These are phyloP conservation scores for Mayetiola destructor DNA, from an alignment of 2,888 invertebrate species.

Conservation along the genomic window DNA sequence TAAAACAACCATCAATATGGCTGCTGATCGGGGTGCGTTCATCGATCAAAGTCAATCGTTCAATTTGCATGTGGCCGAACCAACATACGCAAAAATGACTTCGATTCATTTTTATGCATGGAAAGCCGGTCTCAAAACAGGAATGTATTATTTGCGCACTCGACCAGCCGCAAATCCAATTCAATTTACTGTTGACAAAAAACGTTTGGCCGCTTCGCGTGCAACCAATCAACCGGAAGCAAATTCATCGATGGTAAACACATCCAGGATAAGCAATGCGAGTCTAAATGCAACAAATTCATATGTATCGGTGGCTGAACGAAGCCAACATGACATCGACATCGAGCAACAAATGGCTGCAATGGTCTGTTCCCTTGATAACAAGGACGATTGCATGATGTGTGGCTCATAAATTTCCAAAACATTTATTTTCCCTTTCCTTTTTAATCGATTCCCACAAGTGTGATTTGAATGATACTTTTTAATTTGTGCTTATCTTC, in stretches of 20 bases:
- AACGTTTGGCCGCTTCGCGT: constrained; percentile 34
- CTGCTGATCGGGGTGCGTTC: constrained; percentile 92
- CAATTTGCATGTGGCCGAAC: constrained; percentile 92
- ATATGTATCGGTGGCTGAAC: neutral
- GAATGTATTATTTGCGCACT: constrained; percentile 96
- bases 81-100: constrained; percentile 82
- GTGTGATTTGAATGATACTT: too few relatives aligned
- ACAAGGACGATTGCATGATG: constrained; percentile 76
- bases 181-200: constrained; percentile 94
- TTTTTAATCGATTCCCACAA: too few relatives aligned
- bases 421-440: too few relatives aligned
- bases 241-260: constrained; percentile 2
- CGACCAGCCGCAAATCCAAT: constrained; percentile 94
- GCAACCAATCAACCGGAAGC: neutral
- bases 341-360: constrained; percentile 45
- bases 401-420: constrained; percentile 61
- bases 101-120: constrained; percentile 98
- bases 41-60: constrained; percentile 98
- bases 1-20: constrained; percentile 86
- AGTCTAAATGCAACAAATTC: neutral
- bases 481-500: too few relatives aligned
- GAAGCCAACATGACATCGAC: constrained; percentile 33
- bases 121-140: constrained; percentile 93
- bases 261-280: neutral
- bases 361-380: constrained; percentile 72